These are phyloP conservation scores for Harpalus rufipes DNA, from an alignment of 2,888 invertebrate species.

Conservation along the genomic window DNA sequence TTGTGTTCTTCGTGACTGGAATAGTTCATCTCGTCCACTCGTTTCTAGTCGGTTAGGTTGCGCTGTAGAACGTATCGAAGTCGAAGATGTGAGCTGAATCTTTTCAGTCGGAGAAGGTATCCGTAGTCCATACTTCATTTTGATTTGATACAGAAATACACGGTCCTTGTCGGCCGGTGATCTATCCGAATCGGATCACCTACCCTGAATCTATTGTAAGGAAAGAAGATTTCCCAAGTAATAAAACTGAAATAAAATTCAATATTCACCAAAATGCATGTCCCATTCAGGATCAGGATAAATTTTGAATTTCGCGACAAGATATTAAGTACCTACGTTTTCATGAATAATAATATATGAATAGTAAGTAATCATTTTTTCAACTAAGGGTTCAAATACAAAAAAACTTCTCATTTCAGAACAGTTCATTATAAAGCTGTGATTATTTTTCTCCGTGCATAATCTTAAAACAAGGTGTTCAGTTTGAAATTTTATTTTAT, in stretches of 20 bases:
- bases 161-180: conserved; percentile 20
- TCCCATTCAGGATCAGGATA: neutral
- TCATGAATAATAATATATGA: no score
- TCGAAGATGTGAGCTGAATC: conserved; percentile 47
- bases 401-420: no score
- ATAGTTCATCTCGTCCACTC: conserved; percentile 34
- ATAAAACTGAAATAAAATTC: conserved; percentile 38
- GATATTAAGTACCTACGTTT: no score
- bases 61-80: conserved; percentile 36
- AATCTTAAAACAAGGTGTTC: no score
- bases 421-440: no score
- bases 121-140: conserved; percentile 39
- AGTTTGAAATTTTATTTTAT: no score
- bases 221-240: conserved; percentile 28
- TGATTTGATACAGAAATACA: conserved; percentile 42
- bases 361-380: no score
- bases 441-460: no score
- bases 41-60: conserved; percentile 31
- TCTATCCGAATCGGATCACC: conserved; percentile 44
- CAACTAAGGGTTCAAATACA: no score
- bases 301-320: neutral
- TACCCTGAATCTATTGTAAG: conserved; percentile 24
- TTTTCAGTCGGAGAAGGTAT: conserved; percentile 26
- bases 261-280: neutral
- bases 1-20: conserved; percentile 38